Evolutionary conservation across 2,797 vertebrate genomes (phyloP).

Genomic region (Hapalemur alaotrensis): DNA sequence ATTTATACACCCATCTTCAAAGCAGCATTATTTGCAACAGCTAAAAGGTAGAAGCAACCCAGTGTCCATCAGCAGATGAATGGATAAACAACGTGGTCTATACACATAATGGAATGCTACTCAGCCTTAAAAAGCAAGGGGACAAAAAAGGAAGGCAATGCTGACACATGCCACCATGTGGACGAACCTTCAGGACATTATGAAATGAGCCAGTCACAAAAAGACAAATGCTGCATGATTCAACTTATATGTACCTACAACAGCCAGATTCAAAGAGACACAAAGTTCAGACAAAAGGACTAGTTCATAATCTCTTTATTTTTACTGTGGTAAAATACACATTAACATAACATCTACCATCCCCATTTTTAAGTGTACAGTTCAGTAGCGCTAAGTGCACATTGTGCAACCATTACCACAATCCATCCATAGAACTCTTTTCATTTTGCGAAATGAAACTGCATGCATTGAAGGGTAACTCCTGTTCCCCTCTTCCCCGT

Average conservation of each 20-base stretch:
- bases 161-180: fast-evolving
- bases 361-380: background rate
- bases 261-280: background rate
- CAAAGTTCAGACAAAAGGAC: background rate
- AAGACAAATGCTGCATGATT: background rate
- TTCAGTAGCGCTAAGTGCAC: background rate
- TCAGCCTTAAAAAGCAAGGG: background rate
- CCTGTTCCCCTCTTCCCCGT: too few species aligned
- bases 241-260: fast-evolving
- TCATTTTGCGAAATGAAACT: background rate
- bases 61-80: fast-evolving
- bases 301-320: background rate
- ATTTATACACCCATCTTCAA: fast-evolving
- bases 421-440: background rate
- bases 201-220: background rate
- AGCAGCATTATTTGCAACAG: background rate
- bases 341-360: background rate
- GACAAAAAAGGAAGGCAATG: background rate
- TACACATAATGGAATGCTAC: fast-evolving
- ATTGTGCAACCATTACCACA: too few species aligned
- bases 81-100: fast-evolving
- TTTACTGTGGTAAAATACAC: background rate
- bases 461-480: background rate
- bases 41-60: background rate
- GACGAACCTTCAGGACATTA: background rate